Evolutionary conservation across 2,888 invertebrate species (phyloP), one percentile per base, ranked within the genome.

Genomic region (Hololepta plana): DNA sequence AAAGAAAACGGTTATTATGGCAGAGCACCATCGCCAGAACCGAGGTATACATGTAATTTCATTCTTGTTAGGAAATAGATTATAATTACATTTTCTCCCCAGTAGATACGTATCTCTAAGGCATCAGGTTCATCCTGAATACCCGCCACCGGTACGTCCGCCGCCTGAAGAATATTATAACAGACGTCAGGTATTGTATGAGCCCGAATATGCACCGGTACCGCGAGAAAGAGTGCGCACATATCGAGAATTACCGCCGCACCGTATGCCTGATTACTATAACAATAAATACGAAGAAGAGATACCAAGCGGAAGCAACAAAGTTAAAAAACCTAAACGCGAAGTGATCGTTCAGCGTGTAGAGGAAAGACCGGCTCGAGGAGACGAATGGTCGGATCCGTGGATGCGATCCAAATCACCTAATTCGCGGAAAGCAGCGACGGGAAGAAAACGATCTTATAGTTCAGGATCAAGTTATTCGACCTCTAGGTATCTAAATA

Each of bases 321-420:
- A 17, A 17, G 17, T 17, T 7, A 7, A 17, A 32, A 62, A 74
- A 4, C 67, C 77, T 1, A 64, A 72, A 3, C 61, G 74, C 4
- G 75, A 76, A 47, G 80, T 80, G 2, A 79, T 77, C 35, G 77
- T 81, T 1, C 79, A 80, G 48, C 66, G 79, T 13, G 72, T 67
- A 20, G 41, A 43, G 32, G 45, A 41, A 26, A 33, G 49, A 22
- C 44, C 43, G 15, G 50, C 49, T 27, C 65, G 68, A 21, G 77
- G 71, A 1, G 90, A 91, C 48, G 90, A 90, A 43, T 93, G 91
- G 90, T 80, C 79, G 21, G 91, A 93, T 58, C 91, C 91, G 0
- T 93, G 91, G 91, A 85, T 85, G 75, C 57, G 75, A 15, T 66
- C 69, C 3, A 74, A 73, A 40, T 72, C 72, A 3, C 72, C 71